Evolutionary conservation across 1,140 invertebrate genomes (phyloP), one percentile per base, ranked within the genome.

Genomic region (Sycobia sp.): DNA sequence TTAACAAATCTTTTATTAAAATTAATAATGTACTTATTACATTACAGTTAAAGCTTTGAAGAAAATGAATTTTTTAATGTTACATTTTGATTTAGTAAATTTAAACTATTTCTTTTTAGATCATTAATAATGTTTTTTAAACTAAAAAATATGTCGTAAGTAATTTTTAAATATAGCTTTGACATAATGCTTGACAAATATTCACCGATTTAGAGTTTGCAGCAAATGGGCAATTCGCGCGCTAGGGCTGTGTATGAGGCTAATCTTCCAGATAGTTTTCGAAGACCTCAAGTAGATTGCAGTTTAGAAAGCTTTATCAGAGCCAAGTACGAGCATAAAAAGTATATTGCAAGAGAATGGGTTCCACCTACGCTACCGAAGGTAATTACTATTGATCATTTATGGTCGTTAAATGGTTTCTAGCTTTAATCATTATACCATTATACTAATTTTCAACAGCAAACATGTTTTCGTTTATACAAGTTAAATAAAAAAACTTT

Each of bases 321-420:
- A 53, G 93, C 94, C 39, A 99, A 99, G 83, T 99, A 99, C 82
- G 97, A 99, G 78, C 91, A 95, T 71, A 98, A 97, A 82, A 98
- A 97, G 75, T 99, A 98, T 78, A 94, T 98, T 72, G 96, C 96
- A 22, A 88, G 91, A 70, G 96, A 98, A 83, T 99, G 95, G 95
- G 92, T 97, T 36, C 91, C 90, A 55, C 92, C 92, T 23, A 84
- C 90, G 43, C 85, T 91, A 56, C 91, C 92, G 16, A 92, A 94
- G 83, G 90, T 93, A 78, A 89, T 87, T 32, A 32, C 4, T 32
- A 32, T 32, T 32, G 29, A 32, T 4, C 29, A n/a, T n/a, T n/a
- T n/a, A n/a, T n/a, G n/a, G n/a, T n/a, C n/a, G n/a, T n/a, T n/a
- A n/a, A 43, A 74, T 72, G 67, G 20, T 50, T 56, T 41, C 34